Evolutionary conservation across 2,797 vertebrate species (phyloP).

Genomic region (Tympanoctomys barrerae): DNA sequence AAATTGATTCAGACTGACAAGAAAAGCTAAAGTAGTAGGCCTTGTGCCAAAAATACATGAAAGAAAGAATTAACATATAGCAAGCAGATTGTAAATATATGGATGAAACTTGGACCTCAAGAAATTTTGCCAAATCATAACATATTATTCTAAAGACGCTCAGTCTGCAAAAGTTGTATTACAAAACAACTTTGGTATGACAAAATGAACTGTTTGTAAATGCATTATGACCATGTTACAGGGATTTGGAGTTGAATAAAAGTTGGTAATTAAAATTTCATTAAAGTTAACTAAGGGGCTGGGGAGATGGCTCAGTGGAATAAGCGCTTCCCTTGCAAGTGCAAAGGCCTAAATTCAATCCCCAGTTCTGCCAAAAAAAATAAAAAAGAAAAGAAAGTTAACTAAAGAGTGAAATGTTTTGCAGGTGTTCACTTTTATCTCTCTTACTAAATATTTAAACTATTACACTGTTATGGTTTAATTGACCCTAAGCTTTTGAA

Average conservation of each 20-base stretch:
- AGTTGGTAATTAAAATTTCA: background rate
- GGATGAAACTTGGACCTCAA: background rate
- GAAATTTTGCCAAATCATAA: background rate
- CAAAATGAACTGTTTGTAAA: background rate
- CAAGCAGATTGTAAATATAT: background rate
- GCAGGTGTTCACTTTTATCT: background rate
- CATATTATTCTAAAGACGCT: background rate
- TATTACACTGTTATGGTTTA: background rate
- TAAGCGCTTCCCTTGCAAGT: no score
- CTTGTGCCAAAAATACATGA: background rate
- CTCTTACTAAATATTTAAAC: background rate
- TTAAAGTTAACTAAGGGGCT: background rate
- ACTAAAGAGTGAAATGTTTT: background rate
- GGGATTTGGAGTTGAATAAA: background rate
- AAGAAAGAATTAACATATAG: background rate
- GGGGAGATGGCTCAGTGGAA: no score
- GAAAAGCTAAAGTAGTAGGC: background rate
- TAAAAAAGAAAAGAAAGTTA: background rate
- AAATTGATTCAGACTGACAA: background rate
- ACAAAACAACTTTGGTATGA: background rate
- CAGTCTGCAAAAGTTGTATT: background rate
- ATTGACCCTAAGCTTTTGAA: background rate
- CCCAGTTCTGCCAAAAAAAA: no score
- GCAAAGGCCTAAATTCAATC: no score
- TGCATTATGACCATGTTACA: background rate